phyloP scores from a whole-genome alignment of 2,113 vertebrate species.

The Hydrolagus affinis region DNA sequence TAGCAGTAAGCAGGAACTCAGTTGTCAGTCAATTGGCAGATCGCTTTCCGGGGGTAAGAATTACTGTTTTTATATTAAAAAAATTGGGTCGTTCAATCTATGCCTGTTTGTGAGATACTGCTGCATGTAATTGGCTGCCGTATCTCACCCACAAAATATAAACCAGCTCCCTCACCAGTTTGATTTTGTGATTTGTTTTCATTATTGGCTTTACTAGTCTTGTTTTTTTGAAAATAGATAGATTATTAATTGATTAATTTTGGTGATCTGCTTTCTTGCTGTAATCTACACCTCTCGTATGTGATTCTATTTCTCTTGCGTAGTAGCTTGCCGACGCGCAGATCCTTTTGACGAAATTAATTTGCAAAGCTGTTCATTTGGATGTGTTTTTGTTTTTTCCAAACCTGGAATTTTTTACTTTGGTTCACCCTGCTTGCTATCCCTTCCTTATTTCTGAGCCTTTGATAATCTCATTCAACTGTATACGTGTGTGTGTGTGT shows the following conservation, averaged over 20 bases:
- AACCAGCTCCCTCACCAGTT: too few relatives aligned
- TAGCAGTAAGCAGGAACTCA: too few relatives aligned
- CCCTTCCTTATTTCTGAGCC: not conserved
- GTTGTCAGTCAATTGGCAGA: too few relatives aligned
- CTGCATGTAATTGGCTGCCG: too few relatives aligned
- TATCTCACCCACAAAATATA: too few relatives aligned
- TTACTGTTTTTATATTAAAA: too few relatives aligned
- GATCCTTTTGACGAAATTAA: not conserved
- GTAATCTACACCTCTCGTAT: slow-evolving; percentile 83
- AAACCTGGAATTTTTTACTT: not conserved
- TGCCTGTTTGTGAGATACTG: too few relatives aligned
- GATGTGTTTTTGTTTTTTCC: not conserved
- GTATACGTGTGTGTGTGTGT: not conserved
- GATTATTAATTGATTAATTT: slow-evolving; percentile 36
- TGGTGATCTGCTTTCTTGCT: slow-evolving; percentile 79
- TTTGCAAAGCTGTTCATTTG: not conserved
- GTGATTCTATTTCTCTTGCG: slow-evolving; percentile 41
- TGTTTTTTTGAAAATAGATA: slow-evolving; percentile 39
- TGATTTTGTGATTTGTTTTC: slow-evolving; percentile 31
- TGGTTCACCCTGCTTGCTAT: not conserved
- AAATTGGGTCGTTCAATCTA: too few relatives aligned
- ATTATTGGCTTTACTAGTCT: slow-evolving; percentile 54
- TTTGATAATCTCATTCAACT: not conserved
- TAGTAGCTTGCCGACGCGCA: not conserved
- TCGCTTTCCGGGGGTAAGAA: too few relatives aligned